phyloP scores from a whole-genome alignment of 2,888 invertebrate genomes.

The Tinea semifulvella region DNA sequence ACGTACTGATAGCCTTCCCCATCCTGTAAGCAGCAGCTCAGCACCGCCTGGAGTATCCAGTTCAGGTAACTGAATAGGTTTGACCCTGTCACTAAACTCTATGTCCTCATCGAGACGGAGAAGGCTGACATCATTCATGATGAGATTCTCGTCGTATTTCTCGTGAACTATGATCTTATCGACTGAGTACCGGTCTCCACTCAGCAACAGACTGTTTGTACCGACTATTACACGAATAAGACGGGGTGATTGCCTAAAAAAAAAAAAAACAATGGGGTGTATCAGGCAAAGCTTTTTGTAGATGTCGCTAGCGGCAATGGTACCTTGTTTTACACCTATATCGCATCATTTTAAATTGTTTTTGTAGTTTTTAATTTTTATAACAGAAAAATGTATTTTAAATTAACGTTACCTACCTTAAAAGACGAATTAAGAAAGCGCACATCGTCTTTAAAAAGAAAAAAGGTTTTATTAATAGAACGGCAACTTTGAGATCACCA shows the following conservation, averaged over 20 bases:
- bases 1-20: slow-evolving; percentile 55
- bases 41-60: slow-evolving; percentile 35
- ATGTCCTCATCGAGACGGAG: slow-evolving; percentile 37
- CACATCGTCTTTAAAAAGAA: no score
- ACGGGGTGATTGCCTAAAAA: slow-evolving; percentile 22
- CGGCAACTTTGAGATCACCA: no score
- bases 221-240: slow-evolving; percentile 47
- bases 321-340: no score
- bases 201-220: slow-evolving; percentile 44
- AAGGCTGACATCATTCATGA: slow-evolving; percentile 55
- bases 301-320: no score
- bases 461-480: no score
- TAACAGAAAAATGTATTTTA: no score
- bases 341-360: no score
- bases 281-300: no score
- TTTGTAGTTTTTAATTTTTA: no score
- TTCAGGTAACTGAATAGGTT: slow-evolving; percentile 39
- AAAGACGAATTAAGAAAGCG: no score
- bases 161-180: slow-evolving; percentile 46
- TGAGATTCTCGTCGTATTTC: slow-evolving; percentile 35
- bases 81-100: slow-evolving; percentile 34
- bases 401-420: no score
- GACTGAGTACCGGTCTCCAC: slow-evolving; percentile 45
- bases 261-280: neutral
- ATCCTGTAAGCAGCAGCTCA: slow-evolving; percentile 46